Evolutionary conservation across 2,888 invertebrate species (phyloP), one percentile per base, ranked within the genome.

Genomic region (Eristalinus aeneus): DNA sequence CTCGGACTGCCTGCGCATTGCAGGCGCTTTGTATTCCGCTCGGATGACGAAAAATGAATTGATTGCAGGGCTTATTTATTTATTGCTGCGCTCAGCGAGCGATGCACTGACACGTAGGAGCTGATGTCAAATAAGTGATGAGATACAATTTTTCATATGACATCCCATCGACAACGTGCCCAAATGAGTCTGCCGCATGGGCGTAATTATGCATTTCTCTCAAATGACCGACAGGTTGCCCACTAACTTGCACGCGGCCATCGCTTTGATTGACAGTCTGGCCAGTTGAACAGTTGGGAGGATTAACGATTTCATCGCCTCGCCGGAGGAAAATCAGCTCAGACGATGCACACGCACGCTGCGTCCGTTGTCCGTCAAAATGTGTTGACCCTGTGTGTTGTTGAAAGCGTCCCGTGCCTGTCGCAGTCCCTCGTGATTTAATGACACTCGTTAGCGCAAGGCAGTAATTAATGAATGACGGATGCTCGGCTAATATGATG

Each of bases 71-170:
- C 46, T 46, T 32, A 60, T 68, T 31, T 32, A 67, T 65, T 67
- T 65, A 56, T 56, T 23, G 56, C 56, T 11, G 23, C 22, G 36
- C 12, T 61, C 31, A 61, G 3, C 2, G 39, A 68, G 68, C 56
- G 56, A 56, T 73, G 16, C 11, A 53, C 39, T 11, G 31, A 20
- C 39, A 58, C 36, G 12, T 34, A 36, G 32, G 64, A 10, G 54
- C 67, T 46, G 79, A 71, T 39, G 74, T 60, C 77, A 77, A 63
- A 71, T 79, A 79, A 84, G 63, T 84, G 71, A 84, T 79, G 74
- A 71, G 65, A 39, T 75, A 67, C 56, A 56, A 79, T 79, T 71
- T 77, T 61, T 61, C 22, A 67, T 75, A 56, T 79, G 79, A 84
- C 84, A 78, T 74, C 39, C 69, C 84, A 78, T 74, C 39, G 69